Conservation (phyloP, 2,797 vertebrate species). For the Arctocebus calabarensis region DNA sequence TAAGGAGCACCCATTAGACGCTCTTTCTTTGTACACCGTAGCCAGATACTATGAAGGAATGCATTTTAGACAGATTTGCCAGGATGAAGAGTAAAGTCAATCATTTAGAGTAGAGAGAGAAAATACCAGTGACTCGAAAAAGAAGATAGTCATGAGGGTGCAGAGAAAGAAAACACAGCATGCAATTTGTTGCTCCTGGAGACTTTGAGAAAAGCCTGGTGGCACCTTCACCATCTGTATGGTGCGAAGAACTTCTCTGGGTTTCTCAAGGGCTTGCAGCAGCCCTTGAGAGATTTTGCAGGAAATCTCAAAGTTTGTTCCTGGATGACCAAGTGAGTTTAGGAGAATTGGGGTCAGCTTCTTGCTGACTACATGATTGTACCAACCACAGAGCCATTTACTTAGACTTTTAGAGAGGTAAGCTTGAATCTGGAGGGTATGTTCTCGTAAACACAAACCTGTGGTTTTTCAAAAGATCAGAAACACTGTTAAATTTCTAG, state of each 20-base stretch:
- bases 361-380: neutral
- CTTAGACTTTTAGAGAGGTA: neutral
- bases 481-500: neutral
- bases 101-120: neutral
- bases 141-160: neutral
- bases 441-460: neutral
- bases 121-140: neutral
- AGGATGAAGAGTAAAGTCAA: neutral
- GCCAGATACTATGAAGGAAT: neutral
- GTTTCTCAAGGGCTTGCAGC: neutral
- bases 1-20: neutral
- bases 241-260: neutral
- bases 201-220: neutral
- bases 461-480: neutral
- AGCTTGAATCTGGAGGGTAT: neutral
- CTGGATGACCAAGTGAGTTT: neutral
- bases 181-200: neutral
- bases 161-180: slow-evolving; percentile 10
- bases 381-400: neutral
- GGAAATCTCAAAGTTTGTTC: neutral
- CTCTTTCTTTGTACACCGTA: neutral
- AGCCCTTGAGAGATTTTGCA: neutral
- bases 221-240: neutral
- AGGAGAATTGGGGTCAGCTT: neutral
- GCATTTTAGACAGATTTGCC: neutral